A percentile compares a stretch with the other conserved stretches of the same genome.
These are phyloP conservation scores for Corythoichthys haematopterus DNA, from an alignment of 2,113 vertebrate genomes.

Conservation along the genomic window DNA sequence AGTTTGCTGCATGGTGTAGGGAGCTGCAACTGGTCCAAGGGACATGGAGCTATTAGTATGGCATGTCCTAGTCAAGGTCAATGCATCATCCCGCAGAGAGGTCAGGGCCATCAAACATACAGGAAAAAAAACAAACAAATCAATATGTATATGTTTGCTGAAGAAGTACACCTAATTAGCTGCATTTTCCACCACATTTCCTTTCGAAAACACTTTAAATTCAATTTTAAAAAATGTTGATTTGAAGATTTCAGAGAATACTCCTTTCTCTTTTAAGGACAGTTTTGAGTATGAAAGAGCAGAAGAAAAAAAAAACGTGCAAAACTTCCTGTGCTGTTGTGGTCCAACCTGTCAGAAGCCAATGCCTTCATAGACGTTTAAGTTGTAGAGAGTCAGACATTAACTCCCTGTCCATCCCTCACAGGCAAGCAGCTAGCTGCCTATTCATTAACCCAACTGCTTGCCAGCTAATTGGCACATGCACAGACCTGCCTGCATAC, in stretches of 20 bases:
- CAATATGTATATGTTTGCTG: background rate
- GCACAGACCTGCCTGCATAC: conserved; percentile 24
- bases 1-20: conserved; percentile 47
- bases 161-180: background rate
- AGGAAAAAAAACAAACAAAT: conserved; percentile 18
- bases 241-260: background rate
- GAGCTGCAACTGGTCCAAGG: conserved; percentile 60
- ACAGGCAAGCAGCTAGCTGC: conserved; percentile 21
- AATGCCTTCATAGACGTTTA: conserved; percentile 2
- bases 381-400: conserved; percentile 15
- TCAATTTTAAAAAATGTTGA: background rate
- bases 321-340: conserved; percentile 12
- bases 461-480: conserved; percentile 25
- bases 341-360: conserved; percentile 9
- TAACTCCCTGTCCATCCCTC: conserved; percentile 10
- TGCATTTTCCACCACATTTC: background rate
- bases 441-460: conserved; percentile 31
- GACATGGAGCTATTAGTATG: conserved; percentile 46
- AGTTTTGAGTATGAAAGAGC: background rate
- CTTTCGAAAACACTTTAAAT: background rate
- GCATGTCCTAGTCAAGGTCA: conserved; percentile 25
- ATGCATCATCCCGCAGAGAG: conserved; percentile 7
- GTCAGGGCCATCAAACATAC: conserved; percentile 26
- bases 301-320: conserved; percentile 11
- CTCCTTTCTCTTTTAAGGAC: background rate